Evolutionary conservation across 30 jellyfish, hydroid and myxozoan species (phyloP).

Genomic region (Turritopsis rubra): DNA sequence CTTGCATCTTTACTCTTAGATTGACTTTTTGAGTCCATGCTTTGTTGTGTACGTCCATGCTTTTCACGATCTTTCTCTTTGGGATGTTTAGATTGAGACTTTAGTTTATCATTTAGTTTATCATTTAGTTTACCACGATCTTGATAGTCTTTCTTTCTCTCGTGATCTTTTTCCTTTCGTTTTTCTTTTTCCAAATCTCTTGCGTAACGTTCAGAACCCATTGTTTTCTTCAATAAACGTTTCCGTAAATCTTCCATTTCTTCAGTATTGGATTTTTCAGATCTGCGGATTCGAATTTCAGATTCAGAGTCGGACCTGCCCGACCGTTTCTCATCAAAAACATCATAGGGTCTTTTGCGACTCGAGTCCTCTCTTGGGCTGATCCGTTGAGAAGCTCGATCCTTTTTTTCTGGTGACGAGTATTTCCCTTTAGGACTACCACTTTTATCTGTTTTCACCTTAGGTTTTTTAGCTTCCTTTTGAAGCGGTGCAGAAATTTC

Average conservation of each 20-base stretch:
- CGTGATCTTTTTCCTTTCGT: neutral
- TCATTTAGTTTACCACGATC: neutral
- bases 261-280: neutral
- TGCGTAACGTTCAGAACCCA: neutral
- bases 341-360: slow-evolving; percentile 29
- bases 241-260: slow-evolving; percentile 30
- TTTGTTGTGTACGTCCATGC: neutral
- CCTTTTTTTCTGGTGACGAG: slow-evolving; percentile 12
- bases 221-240: slow-evolving; percentile 17
- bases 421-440: neutral
- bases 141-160: neutral
- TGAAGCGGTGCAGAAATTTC: slow-evolving; percentile 83
- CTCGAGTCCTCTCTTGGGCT: slow-evolving; percentile 8
- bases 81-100: neutral
- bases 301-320: slow-evolving; percentile 24
- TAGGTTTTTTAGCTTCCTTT: slow-evolving; percentile 23
- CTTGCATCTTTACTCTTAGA: neutral
- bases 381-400: neutral
- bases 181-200: slow-evolving; percentile 15
- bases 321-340: slow-evolving; percentile 26
- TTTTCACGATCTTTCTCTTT: neutral
- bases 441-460: neutral
- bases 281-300: slow-evolving; percentile 11
- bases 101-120: neutral
- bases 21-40: neutral